Percentiles rank a stretch among this genome's conserved stretches.
These are phyloP conservation scores for Cirrhinus molitorella DNA, from an alignment of 2,797 vertebrate genomes.

Conservation along the genomic window DNA sequence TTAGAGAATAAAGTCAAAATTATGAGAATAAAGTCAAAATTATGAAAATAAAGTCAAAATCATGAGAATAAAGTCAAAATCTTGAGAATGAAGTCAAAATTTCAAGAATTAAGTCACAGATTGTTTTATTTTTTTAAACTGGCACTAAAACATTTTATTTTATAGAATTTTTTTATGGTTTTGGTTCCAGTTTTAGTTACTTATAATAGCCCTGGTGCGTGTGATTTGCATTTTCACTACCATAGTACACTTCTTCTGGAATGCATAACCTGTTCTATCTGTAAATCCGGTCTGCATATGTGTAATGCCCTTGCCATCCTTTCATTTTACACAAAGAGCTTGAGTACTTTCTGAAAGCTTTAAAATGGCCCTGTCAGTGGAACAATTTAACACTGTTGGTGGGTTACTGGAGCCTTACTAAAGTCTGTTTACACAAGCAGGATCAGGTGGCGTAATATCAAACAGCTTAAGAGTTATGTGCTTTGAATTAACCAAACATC, in stretches of 20 bases:
- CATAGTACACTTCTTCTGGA: neutral
- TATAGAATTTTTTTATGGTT: neutral
- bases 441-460: conserved; percentile 49
- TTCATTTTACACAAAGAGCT: conserved; percentile 19
- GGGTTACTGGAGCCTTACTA: neutral
- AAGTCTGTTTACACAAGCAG: conserved; percentile 52
- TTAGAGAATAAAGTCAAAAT: too few species aligned
- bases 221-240: conserved; percentile 15
- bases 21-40: too few species aligned
- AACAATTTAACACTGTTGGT: neutral
- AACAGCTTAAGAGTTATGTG: conserved; percentile 25
- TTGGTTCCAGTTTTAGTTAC: neutral
- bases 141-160: too few species aligned
- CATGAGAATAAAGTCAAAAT: too few species aligned
- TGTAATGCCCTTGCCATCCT: neutral
- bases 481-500: conserved; percentile 19
- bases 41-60: too few species aligned
- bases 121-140: too few species aligned
- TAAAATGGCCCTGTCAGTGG: neutral
- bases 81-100: too few species aligned
- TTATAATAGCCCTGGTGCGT: neutral
- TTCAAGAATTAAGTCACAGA: too few species aligned
- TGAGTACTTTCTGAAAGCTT: neutral
- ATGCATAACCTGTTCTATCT: conserved; percentile 26
- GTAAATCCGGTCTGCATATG: conserved; percentile 6